phyloP scores from a whole-genome alignment of 2,113 vertebrate genomes.

The Zosterops hypoxanthus region DNA sequence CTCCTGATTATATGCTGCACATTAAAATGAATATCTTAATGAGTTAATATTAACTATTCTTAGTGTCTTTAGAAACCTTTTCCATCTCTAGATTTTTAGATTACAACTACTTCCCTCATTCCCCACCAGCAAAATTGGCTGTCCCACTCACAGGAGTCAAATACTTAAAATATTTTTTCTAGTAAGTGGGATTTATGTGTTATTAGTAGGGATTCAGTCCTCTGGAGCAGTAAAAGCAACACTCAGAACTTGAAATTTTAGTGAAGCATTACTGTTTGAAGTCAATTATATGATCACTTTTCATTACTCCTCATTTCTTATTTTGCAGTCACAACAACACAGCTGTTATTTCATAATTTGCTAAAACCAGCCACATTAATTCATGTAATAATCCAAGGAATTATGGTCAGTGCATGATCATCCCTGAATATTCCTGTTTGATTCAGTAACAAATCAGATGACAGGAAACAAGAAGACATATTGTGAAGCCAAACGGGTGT shows the following conservation, averaged over 20 bases:
- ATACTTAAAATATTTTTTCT: neutral
- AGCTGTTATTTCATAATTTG: constrained; percentile 20
- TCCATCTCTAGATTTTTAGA: neutral
- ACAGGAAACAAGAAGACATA: neutral
- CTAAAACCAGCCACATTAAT: neutral
- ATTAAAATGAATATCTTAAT: neutral
- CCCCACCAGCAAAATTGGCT: neutral
- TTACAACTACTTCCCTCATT: neutral
- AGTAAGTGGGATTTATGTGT: neutral
- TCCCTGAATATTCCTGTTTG: neutral
- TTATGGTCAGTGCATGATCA: neutral
- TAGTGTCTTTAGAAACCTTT: neutral
- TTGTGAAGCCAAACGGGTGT: neutral
- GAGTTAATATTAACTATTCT: neutral
- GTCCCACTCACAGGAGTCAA: neutral
- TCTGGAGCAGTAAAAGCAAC: neutral
- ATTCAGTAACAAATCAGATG: neutral
- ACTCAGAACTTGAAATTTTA: neutral
- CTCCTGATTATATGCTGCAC: neutral
- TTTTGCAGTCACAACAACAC: neutral
- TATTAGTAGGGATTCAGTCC: neutral
- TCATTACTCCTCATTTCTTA: neutral
- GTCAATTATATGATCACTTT: neutral
- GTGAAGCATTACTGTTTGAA: neutral
- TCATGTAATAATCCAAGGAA: neutral